Percentiles rank a stretch among this genome's conserved stretches.
These are phyloP conservation scores for Sebastes minor DNA, from an alignment of 2,797 vertebrate genomes.

Conservation along the genomic window DNA sequence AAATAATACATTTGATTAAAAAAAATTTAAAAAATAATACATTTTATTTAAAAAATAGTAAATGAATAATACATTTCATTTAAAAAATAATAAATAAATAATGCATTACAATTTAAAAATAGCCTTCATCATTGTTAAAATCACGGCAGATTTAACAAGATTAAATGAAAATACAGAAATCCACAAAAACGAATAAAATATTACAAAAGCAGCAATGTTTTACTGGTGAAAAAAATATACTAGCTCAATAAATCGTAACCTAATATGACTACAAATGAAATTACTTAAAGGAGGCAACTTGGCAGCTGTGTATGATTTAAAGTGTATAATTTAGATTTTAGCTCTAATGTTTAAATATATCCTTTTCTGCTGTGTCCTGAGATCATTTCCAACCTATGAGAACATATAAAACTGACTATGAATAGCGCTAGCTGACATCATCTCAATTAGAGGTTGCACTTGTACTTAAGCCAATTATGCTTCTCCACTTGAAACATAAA, in stretches of 20 bases:
- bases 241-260: neutral
- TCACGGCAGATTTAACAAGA: rapidly evolving
- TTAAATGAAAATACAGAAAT: neutral
- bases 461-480: constrained; percentile 51
- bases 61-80: neutral
- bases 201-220: neutral
- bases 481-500: constrained; percentile 50
- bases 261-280: neutral
- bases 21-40: too few species aligned
- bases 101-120: neutral
- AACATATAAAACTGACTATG: constrained; percentile 9
- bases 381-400: constrained; percentile 3
- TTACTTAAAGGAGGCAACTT: neutral
- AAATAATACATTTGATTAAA: neutral
- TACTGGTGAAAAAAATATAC: neutral
- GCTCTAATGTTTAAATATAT: constrained; percentile 3
- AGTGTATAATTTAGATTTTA: neutral
- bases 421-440: constrained; percentile 8
- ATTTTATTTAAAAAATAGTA: neutral
- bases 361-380: neutral
- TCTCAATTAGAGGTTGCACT: constrained; percentile 55
- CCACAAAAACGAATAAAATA: neutral
- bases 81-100: neutral
- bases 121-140: neutral
- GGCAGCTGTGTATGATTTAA: neutral